Conservation (phyloP, 1,140 invertebrate genomes). For the Gryllus bimaculatus region DNA sequence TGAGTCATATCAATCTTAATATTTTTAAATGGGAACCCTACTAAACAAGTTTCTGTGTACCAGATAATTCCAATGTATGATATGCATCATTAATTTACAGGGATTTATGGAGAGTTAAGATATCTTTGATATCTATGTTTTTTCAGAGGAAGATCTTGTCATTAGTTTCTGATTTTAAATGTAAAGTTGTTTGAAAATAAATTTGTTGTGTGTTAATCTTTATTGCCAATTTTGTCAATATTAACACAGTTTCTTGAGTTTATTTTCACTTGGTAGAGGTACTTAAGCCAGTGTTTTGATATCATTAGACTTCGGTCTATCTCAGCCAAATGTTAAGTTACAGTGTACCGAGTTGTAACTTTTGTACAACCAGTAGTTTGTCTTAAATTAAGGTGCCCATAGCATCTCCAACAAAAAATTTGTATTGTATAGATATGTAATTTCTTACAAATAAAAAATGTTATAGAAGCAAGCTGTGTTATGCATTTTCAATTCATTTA, state of each 20-base stretch:
- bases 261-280: background rate
- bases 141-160: background rate
- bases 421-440: background rate
- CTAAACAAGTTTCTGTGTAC: too few species aligned
- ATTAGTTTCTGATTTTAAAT: background rate
- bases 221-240: background rate
- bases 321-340: background rate
- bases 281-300: background rate
- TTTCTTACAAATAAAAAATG: slow-evolving; percentile 6
- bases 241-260: background rate
- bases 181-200: background rate
- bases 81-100: background rate
- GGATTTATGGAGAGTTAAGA: background rate
- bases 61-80: too few species aligned
- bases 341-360: background rate
- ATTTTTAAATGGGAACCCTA: too few species aligned
- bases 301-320: background rate
- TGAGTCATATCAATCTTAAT: too few species aligned
- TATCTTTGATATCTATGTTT: background rate
- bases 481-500: background rate
- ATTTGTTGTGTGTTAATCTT: background rate
- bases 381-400: background rate
- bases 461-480: background rate
- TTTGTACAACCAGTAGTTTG: background rate
- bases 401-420: background rate